Evolutionary conservation across 2,888 invertebrate genomes (phyloP), one percentile per base, ranked within the genome.

Genomic region (Mesoligia furuncula): DNA sequence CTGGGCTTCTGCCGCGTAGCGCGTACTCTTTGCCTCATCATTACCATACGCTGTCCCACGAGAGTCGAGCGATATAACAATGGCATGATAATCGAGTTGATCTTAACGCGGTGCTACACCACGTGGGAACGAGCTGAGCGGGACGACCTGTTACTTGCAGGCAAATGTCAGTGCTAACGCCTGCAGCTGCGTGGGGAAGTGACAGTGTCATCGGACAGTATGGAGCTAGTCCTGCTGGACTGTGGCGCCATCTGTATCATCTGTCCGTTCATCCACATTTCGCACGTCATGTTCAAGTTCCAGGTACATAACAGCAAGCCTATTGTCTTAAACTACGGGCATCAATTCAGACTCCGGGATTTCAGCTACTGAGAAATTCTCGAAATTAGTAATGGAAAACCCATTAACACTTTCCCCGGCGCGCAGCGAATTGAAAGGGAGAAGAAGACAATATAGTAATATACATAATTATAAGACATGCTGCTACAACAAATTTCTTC

Each of bases 11-110:
- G 45, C 0, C 27, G n/a, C 36, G 3, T 31, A n/a, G 0, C 27
- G n/a, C 36, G 3, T 31, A n/a, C 13, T 72, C 39, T 71, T 27
- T 59, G 72, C 0, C n/a, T 0, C 54, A 31, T 64, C 39, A 71
- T 66, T 79, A 42, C 8, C 78, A 79, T 72, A 72, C 8, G 48
- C 20, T 2, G 2, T 71, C 65, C 65, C 78, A 66, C 78, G 78
- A 20, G 11, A n/a, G 2, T 13, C 48, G 48, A 48, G 71, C 45
- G 39, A 17, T 57, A 7, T 15, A 59, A 79, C 78, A 79, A 79
- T 79, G 13, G 17, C 15, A 36, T 51, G 72, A 1, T 79, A 79
- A 79, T 79, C 59, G 78, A 59, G 31, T 51, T 8, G 65, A 79
- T 79, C 79, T 57, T n/a, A 48, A 64, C 54, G 78, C 57, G 13